Evolutionary conservation across 2,113 vertebrate species (phyloP), one percentile per base, ranked within the genome.

Genomic region (Silurus meridionalis): DNA sequence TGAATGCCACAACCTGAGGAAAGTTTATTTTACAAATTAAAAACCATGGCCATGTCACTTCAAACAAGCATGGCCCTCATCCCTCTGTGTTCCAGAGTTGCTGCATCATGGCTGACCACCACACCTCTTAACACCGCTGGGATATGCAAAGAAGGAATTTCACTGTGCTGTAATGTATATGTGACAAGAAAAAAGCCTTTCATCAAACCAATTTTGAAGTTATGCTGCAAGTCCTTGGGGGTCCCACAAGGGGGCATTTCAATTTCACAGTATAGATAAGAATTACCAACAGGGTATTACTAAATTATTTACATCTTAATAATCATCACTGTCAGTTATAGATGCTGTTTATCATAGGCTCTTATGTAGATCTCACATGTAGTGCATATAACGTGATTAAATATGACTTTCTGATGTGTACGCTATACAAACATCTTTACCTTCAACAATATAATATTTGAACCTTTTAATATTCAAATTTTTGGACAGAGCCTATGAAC

Each of bases 1-100:
- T 0, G 97, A 96, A 87, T 99, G 98, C 95, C 97, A 97, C 87
- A 98, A 94, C 90, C 98, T 99, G 88, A 46, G 2, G 55, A 61
- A 13, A 77, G 50, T 78, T 9, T 17, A 67, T 10, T 60, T 15
- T 53, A 71, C 28, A 7, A 80, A 71, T 3, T 21, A 21, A 75
- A 21, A 66, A 46, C 6, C 79, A 23, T 52, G n/a, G 3, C 55
- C 15, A n/a, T 50, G 5, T 53, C 60, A 82, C 7, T 21, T 5
- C 8, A 37, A 37, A 37, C 37, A 37, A 37, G 37, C 37, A 37
- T 37, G 2, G 37, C 37, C 37, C 37, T 37, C 37, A 37, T 37
- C 37, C 37, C 37, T 37, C 37, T 37, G 37, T 37, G 37, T 37
- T 37, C 37, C 37, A 37, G 37, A 37, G 37, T 37, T 37, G 28